Evolutionary conservation across 2,888 invertebrate genomes (phyloP).

Genomic region (Hyposoter didymator): DNA sequence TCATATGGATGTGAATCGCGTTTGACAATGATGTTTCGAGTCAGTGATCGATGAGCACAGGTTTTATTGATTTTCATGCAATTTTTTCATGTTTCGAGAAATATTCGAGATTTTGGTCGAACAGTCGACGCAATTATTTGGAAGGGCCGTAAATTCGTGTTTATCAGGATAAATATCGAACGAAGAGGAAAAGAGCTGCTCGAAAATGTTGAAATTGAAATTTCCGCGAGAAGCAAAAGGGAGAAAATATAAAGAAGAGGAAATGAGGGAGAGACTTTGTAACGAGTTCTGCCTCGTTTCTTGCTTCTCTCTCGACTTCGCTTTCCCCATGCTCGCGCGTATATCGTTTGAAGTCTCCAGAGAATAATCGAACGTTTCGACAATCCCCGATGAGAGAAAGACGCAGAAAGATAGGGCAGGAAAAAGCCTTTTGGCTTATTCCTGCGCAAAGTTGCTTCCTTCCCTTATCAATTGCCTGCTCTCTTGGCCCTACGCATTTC

Average conservation of each 20-base stretch:
- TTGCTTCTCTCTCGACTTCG: background rate
- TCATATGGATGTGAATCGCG: background rate
- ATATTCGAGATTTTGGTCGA: background rate
- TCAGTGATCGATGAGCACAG: constrained; percentile 1
- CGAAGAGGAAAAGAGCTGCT: constrained; percentile 19
- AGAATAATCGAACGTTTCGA: constrained; percentile 71
- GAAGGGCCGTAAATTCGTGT: background rate
- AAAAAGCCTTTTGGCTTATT: constrained; percentile 38
- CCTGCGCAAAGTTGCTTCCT: background rate
- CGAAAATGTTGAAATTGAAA: constrained; percentile 59
- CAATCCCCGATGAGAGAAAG: constrained; percentile 54
- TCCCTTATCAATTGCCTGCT: constrained; percentile 32
- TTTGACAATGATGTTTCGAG: background rate
- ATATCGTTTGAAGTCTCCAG: constrained; percentile 70
- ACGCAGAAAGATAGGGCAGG: constrained; percentile 2
- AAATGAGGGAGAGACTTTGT: constrained; percentile 49
- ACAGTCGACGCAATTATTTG: background rate
- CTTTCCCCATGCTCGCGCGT: constrained; percentile 23
- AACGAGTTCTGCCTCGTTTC: constrained; percentile 33
- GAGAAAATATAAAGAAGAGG: constrained; percentile 55
- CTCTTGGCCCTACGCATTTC: constrained; percentile 59
- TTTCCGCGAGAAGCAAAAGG: constrained; percentile 46
- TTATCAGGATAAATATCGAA: background rate
- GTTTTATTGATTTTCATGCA: background rate
- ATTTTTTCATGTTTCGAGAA: background rate